Percentiles rank a stretch among this genome's conserved stretches.
phyloP scores from a whole-genome alignment of 2,113 vertebrate species.

The Embiotoca jacksoni region DNA sequence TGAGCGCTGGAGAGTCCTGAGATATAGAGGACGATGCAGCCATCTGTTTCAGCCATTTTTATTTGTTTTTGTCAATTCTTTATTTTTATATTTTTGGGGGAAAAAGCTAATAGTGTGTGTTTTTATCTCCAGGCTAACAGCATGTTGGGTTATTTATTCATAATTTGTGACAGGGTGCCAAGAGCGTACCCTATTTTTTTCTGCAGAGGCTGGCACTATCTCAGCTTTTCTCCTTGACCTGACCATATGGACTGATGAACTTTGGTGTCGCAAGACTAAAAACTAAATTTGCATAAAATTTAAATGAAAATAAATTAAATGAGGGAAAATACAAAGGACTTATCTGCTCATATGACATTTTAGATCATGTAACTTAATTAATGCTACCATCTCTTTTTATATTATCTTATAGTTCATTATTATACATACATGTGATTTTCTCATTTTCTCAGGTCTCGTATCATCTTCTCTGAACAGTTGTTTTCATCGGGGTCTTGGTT shows the following conservation, averaged over 20 bases:
- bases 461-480: not conserved
- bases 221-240: constrained; percentile 61
- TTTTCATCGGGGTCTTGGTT: constrained; percentile 14
- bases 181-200: constrained; percentile 63
- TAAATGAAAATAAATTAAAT: constrained; percentile 15
- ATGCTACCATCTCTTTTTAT: not conserved
- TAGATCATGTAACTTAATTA: constrained; percentile 20
- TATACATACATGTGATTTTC: not conserved
- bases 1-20: constrained; percentile 56
- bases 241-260: constrained; percentile 60
- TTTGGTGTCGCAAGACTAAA: constrained; percentile 19
- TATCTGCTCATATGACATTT: constrained; percentile 9
- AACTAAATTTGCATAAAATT: constrained; percentile 32
- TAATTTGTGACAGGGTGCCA: constrained; percentile 69
- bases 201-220: constrained; percentile 44
- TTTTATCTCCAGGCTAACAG: constrained; percentile 77
- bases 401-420: not conserved
- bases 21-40: constrained; percentile 60
- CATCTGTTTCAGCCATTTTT: constrained; percentile 67
- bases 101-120: constrained; percentile 65
- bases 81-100: constrained; percentile 33
- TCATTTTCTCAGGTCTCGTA: not conserved
- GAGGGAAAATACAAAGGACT: not conserved
- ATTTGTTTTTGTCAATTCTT: constrained; percentile 10
- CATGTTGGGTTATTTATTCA: constrained; percentile 82